Evolutionary conservation across 2,113 vertebrate species (phyloP), one percentile per base, ranked within the genome.

Genomic region (Ardeotis arabs): DNA sequence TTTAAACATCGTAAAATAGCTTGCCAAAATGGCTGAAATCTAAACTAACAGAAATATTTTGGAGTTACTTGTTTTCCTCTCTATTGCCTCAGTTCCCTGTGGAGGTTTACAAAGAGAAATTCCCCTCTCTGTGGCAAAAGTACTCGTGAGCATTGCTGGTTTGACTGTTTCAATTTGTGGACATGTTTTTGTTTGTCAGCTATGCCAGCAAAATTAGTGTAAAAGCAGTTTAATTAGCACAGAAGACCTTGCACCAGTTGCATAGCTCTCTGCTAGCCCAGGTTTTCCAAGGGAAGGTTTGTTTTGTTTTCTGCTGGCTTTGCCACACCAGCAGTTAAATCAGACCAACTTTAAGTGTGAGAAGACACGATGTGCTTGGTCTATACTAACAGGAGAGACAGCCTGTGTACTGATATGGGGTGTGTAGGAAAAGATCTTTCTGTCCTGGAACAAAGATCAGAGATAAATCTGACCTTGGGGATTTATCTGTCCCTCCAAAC

Each of bases 1-100:
- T 69, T 95, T 33, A 89, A 87, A 68, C 58, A 39, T 73, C 2
- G 1, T 0, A 0, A 73, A 90, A 62, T 41, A 82, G 28, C 69
- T 91, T 92, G 77, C 81, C 77, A 82, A 81, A n/a, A 35, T 87
- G 77, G 49, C 77, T 92, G 84, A 92, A 84, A 95, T 79, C 64
- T 96, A 76, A 90, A 78, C 69, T 52, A 93, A 59, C 52, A 89
- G 39, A 91, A 86, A 60, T 72, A 70, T 84, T 93, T 75, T 75
- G 64, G 63, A 95, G 55, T 78, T 84, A 44, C 29, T 28, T 50
- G n/a, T 45, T 90, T 90, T 91, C 79, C 14, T 87, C 53, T 84
- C 80, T 74, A 12, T 87, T 83, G 49, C 72, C 70, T 82, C 37
- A 12, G 27, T 89, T 75, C 66, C 33, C 29, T 78, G 28, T 50